Evolutionary conservation across 2,113 vertebrate genomes (phyloP), one percentile per base, ranked within the genome.

Genomic region (Marmota monax): DNA sequence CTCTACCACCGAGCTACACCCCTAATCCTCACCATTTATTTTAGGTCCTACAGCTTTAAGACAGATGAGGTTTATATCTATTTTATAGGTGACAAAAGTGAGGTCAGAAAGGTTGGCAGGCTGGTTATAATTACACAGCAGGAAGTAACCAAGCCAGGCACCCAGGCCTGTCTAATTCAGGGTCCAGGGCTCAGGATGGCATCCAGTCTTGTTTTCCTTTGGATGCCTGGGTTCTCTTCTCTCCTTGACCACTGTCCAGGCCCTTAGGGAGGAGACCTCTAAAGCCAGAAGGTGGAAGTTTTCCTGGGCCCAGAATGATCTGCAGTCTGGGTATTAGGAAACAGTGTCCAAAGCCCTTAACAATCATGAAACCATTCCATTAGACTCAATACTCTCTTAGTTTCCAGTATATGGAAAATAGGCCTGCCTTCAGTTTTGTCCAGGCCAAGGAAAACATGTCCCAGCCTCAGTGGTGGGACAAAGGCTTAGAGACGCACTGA

Each of bases 11-110:
- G 14, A 84, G 39, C 63, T 53, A 37, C 32, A 63, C 39, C 27
- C 37, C 45, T 4, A 42, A 25, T 13, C 23, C 80, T n/a, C 73
- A 53, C 32, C 70, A 80, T 39, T 80, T 82, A 77, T 69, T 77
- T 78, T 67, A 96, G 48, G 51, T 72, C 65, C 85, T 89, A 6
- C 10, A 56, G 45, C 76, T 95, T 61, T 84, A 51, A 95, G 69
- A 94, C 67, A 90, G 34, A 79, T 29, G 84, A 89, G 82, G 48
- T 2, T 90, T 56, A 87, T 37, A 58, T 51, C 56, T 63, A 76
- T 96, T 92, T 95, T 65, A 94, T 2, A 92, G 39, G 16, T 45
- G 25, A 88, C 76, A 88, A 92, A 96, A 90, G 17, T 45, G 32
- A 95, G 53, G 58, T 86, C 56, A 94, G 37, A 79, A 18, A 95